Percentiles rank a stretch among this genome's conserved stretches.
Conservation (phyloP, 35 echinoderm and acorn worm genomes). For the Lytechinus variegatus region DNA sequence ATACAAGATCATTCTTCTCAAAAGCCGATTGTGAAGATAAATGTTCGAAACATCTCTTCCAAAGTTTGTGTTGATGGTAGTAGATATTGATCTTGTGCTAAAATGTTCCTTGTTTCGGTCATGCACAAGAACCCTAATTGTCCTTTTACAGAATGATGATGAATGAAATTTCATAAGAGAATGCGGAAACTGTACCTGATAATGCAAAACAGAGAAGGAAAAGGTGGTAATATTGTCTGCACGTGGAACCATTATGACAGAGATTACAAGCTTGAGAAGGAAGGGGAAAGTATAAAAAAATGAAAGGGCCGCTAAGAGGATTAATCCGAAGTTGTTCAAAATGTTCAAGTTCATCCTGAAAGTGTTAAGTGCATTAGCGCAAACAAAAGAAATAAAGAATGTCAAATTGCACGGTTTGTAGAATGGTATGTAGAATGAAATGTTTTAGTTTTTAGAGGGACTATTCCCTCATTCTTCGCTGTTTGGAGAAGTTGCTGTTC, state of each 20-base stretch:
- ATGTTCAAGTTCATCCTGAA: not conserved
- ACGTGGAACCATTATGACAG: not conserved
- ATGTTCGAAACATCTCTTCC: not conserved
- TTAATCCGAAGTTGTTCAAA: not conserved
- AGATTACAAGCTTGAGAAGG: not conserved
- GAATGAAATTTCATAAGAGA: not conserved
- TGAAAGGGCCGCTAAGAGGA: slow-evolving; percentile 8
- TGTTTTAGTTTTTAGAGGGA: too few relatives aligned
- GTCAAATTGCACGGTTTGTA: not conserved
- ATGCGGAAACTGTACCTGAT: not conserved
- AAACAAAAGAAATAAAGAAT: not conserved
- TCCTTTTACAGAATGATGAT: not conserved
- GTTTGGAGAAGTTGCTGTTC: not conserved
- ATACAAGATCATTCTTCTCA: too few relatives aligned
- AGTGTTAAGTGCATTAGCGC: not conserved
- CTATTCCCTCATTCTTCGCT: not conserved
- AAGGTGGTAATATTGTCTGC: not conserved
- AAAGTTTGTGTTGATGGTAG: not conserved
- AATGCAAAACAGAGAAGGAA: not conserved
- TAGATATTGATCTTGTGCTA: too few relatives aligned
- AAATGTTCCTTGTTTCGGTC: not conserved
- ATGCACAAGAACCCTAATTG: not conserved
- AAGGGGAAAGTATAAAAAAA: not conserved
- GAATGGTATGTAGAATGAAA: not conserved
- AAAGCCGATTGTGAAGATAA: too few relatives aligned